Evolutionary conservation across 1,140 invertebrate genomes (phyloP).

Genomic region (Bombus cullumanus): DNA sequence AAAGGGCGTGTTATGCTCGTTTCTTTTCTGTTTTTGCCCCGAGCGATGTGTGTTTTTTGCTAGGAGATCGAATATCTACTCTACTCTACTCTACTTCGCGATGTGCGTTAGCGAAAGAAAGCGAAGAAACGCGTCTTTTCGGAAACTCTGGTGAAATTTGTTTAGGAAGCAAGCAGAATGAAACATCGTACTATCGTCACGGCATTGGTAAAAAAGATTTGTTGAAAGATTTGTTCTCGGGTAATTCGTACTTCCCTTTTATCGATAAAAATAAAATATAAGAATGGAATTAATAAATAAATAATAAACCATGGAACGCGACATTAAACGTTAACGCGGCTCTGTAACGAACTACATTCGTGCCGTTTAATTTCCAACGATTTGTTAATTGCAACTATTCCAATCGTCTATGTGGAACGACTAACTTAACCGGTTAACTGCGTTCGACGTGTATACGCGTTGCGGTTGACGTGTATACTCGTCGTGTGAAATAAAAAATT

Average conservation of each 20-base stretch:
- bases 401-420: background rate
- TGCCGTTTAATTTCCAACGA: background rate
- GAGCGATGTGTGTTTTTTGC: background rate
- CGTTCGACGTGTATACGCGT: too few species aligned
- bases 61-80: background rate
- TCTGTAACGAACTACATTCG: background rate
- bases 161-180: background rate
- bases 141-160: background rate
- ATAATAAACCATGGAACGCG: background rate
- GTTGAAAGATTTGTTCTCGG: too few species aligned
- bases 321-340: background rate
- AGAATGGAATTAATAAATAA: too few species aligned
- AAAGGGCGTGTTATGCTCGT: slow-evolving; percentile 1
- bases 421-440: too few species aligned
- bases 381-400: background rate
- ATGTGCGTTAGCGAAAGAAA: background rate
- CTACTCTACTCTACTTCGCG: background rate
- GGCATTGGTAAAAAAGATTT: too few species aligned
- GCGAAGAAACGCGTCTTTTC: slow-evolving; percentile 17
- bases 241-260: too few species aligned
- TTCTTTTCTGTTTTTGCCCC: background rate
- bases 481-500: too few species aligned
- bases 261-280: too few species aligned
- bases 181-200: too few species aligned
- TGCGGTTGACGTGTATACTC: too few species aligned